Evolutionary conservation across 30 jellyfish, hydroid and myxozoan genomes (phyloP).

Genomic region (Aurelia aurita): DNA sequence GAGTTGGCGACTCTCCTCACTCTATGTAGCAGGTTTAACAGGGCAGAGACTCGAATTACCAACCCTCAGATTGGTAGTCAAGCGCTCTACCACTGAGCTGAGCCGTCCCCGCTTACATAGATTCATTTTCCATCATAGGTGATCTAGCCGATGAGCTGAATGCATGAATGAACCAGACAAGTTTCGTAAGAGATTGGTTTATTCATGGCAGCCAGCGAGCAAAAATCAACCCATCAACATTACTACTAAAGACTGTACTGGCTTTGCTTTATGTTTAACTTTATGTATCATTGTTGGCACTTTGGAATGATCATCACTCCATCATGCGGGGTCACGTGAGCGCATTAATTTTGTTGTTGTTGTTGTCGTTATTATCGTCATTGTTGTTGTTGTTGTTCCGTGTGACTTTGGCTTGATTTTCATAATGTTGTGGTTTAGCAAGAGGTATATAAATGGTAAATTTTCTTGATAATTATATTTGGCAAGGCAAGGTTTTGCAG

Average conservation of each 20-base stretch:
- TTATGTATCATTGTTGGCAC: slow-evolving; percentile 57
- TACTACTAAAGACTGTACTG: slow-evolving; percentile 31
- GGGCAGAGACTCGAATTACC: too few relatives aligned
- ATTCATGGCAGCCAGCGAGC: slow-evolving; percentile 55
- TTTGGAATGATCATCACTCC: slow-evolving; percentile 58
- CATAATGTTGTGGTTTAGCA: slow-evolving; percentile 63
- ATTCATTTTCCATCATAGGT: slow-evolving; percentile 35
- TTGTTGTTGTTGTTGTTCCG: slow-evolving; percentile 37
- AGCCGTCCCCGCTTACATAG: too few relatives aligned
- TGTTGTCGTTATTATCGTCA: slow-evolving; percentile 26
- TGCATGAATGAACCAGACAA: slow-evolving; percentile 32
- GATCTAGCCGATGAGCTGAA: slow-evolving; percentile 76
- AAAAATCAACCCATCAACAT: slow-evolving; percentile 6
- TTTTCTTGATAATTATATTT: slow-evolving; percentile 32
- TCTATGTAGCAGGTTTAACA: too few relatives aligned
- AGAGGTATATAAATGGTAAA: slow-evolving; percentile 33
- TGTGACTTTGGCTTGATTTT: slow-evolving; percentile 67
- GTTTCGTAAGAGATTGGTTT: slow-evolving; percentile 53
- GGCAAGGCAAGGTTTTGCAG: slow-evolving; percentile 25
- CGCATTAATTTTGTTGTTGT: slow-evolving; percentile 37
- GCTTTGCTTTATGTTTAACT: slow-evolving; percentile 43
- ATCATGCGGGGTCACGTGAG: slow-evolving; percentile 60
- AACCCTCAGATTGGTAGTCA: too few relatives aligned
- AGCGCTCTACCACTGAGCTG: too few relatives aligned
- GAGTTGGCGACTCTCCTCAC: too few relatives aligned